Conservation (phyloP, 2,888 invertebrate genomes). For the Lutraria lutraria region DNA sequence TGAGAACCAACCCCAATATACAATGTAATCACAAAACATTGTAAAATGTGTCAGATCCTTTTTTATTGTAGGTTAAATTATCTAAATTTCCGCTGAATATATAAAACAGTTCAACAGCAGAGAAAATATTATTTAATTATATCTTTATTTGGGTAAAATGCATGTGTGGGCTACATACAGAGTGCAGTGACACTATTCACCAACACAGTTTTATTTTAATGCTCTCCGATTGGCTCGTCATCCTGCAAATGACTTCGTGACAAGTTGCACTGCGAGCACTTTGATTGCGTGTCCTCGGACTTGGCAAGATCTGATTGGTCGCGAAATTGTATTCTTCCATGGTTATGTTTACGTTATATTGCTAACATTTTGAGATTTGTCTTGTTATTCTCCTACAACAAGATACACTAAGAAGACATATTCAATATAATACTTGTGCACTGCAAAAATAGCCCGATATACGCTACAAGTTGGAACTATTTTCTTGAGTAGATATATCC, state of each 20-base stretch:
- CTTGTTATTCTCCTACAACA: not conserved
- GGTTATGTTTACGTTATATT: not conserved
- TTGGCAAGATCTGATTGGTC: slow-evolving; percentile 50
- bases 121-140: too few relatives aligned
- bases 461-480: slow-evolving; percentile 27
- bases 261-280: slow-evolving; percentile 17
- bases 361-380: not conserved
- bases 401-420: not conserved
- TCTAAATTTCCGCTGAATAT: too few relatives aligned
- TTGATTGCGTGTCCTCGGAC: slow-evolving; percentile 47
- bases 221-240: not conserved
- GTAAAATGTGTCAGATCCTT: too few relatives aligned
- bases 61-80: too few relatives aligned
- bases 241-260: not conserved
- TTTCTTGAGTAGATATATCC: slow-evolving; percentile 24
- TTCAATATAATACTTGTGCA: not conserved
- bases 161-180: too few relatives aligned
- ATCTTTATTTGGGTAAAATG: too few relatives aligned
- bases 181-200: too few relatives aligned
- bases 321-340: slow-evolving; percentile 23
- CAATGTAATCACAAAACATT: too few relatives aligned
- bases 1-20: too few relatives aligned
- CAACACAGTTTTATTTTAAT: too few relatives aligned
- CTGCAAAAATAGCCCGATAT: not conserved
- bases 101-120: too few relatives aligned